A percentile compares a stretch with the other conserved stretches of the same genome.
These are phyloP conservation scores for Antigone vipio DNA, from an alignment of 2,113 vertebrate species.

Conservation along the genomic window DNA sequence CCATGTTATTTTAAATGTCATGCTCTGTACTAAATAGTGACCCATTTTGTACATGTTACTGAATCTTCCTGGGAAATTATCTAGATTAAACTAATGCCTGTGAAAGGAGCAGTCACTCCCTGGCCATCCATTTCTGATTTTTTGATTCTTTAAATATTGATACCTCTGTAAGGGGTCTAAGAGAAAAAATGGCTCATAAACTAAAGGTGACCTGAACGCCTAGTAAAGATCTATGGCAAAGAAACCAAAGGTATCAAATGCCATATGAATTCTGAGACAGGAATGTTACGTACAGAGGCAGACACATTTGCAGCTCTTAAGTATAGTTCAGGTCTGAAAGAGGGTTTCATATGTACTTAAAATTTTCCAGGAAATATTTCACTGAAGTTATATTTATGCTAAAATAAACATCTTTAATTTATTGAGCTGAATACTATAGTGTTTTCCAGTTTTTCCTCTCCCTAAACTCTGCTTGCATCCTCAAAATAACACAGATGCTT, in stretches of 20 bases:
- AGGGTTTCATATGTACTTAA: not conserved
- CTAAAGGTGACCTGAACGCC: not conserved
- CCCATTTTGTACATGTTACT: not conserved
- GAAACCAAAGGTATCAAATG: not conserved
- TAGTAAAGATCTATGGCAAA: not conserved
- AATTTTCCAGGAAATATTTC: not conserved
- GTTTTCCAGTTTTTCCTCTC: not conserved
- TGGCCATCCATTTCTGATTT: not conserved
- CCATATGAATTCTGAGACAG: not conserved
- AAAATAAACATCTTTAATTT: not conserved
- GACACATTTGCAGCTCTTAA: not conserved
- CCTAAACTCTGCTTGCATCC: not conserved
- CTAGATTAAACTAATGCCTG: not conserved
- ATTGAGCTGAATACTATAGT: not conserved
- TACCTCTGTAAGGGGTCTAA: not conserved
- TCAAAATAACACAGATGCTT: not conserved
- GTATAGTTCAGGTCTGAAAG: not conserved
- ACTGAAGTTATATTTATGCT: not conserved
- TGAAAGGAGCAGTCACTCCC: not conserved
- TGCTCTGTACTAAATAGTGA: constrained; percentile 8
- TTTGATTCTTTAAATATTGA: not conserved
- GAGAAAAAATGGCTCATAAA: not conserved
- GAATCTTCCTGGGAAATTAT: not conserved
- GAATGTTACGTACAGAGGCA: not conserved
- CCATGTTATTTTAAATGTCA: constrained; percentile 33